Percentiles rank a stretch among this genome's conserved stretches.
Conservation (phyloP, 2,113 vertebrate genomes). For the Stomatorhinus ivindoensis region DNA sequence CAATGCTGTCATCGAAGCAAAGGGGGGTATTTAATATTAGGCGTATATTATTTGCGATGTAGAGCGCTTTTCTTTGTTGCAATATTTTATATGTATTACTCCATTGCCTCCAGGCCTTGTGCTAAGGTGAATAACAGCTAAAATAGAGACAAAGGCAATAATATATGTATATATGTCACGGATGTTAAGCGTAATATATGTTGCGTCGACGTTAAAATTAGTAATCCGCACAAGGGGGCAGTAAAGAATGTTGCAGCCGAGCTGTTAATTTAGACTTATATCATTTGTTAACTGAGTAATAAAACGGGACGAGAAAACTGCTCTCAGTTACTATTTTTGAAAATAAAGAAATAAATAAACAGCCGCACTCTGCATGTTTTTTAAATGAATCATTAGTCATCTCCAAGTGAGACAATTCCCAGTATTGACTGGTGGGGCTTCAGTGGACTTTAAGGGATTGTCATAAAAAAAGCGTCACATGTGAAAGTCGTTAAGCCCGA, state of each 20-base stretch:
- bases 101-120: not conserved
- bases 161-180: not conserved
- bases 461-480: conserved; percentile 9
- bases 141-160: not conserved
- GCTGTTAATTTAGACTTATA: not conserved
- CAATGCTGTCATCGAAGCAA: not conserved
- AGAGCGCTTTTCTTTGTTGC: not conserved
- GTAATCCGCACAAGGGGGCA: not conserved
- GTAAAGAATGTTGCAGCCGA: not conserved
- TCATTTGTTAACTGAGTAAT: not conserved
- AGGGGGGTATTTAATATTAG: not conserved
- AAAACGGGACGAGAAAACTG: not conserved
- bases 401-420: conserved; percentile 5
- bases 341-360: not conserved
- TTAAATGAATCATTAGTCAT: conserved; percentile 6
- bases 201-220: not conserved
- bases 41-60: not conserved
- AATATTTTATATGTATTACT: not conserved
- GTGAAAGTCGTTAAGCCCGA: not conserved
- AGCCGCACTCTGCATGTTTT: not conserved
- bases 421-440: conserved; percentile 2
- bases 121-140: not conserved
- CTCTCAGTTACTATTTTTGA: not conserved
- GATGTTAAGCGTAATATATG: not conserved
- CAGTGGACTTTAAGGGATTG: not conserved